Conservation (phyloP, 2,888 invertebrate genomes). For the Apamea crenata region DNA sequence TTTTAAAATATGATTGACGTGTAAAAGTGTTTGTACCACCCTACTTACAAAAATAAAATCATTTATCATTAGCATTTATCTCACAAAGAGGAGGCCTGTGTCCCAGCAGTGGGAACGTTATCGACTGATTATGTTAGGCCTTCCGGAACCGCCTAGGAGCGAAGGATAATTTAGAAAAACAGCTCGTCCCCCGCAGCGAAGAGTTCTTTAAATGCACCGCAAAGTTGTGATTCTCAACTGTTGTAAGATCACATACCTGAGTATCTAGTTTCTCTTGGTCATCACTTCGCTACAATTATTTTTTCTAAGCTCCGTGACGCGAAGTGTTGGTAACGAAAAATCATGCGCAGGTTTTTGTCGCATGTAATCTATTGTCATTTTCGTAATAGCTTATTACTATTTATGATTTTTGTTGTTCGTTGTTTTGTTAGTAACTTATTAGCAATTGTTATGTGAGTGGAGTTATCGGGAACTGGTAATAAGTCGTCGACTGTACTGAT, state of each 20-base stretch:
- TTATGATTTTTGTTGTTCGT: slow-evolving; percentile 25
- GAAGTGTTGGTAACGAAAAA: slow-evolving; percentile 14
- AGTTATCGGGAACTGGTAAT: background rate
- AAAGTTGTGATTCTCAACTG: background rate
- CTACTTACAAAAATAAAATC: no score
- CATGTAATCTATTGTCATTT: slow-evolving; percentile 37
- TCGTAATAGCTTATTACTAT: slow-evolving; percentile 30
- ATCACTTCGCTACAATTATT: slow-evolving; percentile 33
- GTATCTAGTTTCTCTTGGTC: slow-evolving; percentile 9
- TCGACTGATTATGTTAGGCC: no score
- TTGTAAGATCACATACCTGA: background rate
- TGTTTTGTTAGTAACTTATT: slow-evolving; percentile 25
- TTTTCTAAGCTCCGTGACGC: slow-evolving; percentile 34
- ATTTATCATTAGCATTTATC: no score
- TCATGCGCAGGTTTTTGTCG: slow-evolving; percentile 39
- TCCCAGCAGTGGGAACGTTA: no score
- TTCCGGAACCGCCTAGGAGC: background rate
- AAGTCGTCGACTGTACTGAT: no score
- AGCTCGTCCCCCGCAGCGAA: background rate
- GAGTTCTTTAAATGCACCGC: background rate
- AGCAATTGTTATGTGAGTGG: slow-evolving; percentile 22
- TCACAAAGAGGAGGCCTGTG: no score
- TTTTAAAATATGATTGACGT: no score
- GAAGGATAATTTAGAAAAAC: background rate
- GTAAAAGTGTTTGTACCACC: no score